Evolutionary conservation across 2,888 invertebrate genomes (phyloP), one percentile per base, ranked within the genome.

Genomic region (Smittia sp.): DNA sequence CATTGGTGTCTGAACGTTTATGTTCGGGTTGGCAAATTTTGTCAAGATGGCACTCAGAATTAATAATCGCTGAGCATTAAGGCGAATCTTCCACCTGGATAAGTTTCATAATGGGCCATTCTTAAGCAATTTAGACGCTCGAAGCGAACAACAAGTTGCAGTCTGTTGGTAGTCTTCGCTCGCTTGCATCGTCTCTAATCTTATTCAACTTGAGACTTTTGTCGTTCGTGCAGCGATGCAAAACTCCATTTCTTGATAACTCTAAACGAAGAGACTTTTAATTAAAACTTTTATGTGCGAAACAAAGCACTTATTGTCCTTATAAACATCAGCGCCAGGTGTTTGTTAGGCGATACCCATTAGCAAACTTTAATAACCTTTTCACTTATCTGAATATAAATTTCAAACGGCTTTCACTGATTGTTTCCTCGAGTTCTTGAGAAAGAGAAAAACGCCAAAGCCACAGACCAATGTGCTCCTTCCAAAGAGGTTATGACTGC

Each of bases 111-210:
- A 58, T 58, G 46, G 46, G n/a, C 58, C 58, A 58, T 58, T 22
- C 22, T 58, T 58, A 58, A 58, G 58, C 58, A 58, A 58, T 58
- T 22, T 58, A 58, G 58, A 13, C 46, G 15, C 46, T 46, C n/a
- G 15, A n/a, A 58, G n/a, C 13, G 58, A 58, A 58, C 58, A 58
- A 58, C 58, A 58, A 58, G 58, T 58, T 58, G 58, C 22, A 58
- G 18, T 46, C 46, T 46, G 46, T n/a, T 46, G 46, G 46, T 2
- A 46, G n/a, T n/a, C 4, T 46, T 2, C 15, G 6, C 3, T 2
- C 46, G 46, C 15, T 46, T 46, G n/a, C 46, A 46, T 6, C 46
- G 32, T 32, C 32, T 46, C 11, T 22, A 22, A 22, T 58, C 58
- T 58, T 18, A 46, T 46, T 13, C 46, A 46, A 58, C 18, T 58